Evolutionary conservation across 92 coral and sea anemone genomes (phyloP), one percentile per base, ranked within the genome.

Genomic region (Parazoanthus swiftii): DNA sequence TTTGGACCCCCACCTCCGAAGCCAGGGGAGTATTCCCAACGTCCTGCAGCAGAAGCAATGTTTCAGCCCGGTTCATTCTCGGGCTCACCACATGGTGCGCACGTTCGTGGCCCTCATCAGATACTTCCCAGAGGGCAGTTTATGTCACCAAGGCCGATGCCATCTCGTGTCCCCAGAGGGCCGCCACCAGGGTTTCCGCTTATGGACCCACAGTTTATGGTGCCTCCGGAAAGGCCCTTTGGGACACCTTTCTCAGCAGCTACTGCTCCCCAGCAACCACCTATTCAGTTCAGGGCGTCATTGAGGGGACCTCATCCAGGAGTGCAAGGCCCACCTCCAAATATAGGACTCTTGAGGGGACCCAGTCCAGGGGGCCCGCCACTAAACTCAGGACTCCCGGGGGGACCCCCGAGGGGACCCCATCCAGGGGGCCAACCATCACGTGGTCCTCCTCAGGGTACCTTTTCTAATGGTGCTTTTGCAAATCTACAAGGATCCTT

Each of bases 41-140:
- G 26, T 13, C 14, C 86, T 25, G 8, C 23, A 9, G 58, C 25
- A 42, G 43, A 79, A 16, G 46, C 67, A 44, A 59, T 18, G 26
- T 71, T 84, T 84, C 87, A 72, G 37, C 87, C 87, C 0, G 87
- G 68, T 48, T 26, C n/a, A 2, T 84, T 72, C 29, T 16, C 87
- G 48, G 87, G 87, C 9, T 66, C 50, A 51, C 78, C 66, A 16
- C 59, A 3, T 15, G 63, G 68, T 50, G 68, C 39, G 0, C 43
- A 54, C 42, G 35, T 73, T n/a, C 65, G 20, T 38, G 38, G 21
- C 2, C 63, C 36, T 29, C 38, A 25, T 71, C 58, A 23, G 14
- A 25, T 80, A 4, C 72, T 68, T 71, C 38, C 43, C 25, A 48
- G 79, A 84, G 68, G 77, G 66, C 87, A 25, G 42, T 84, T 84